Base-by-base conservation (phyloP, 2,888 invertebrate species). In the Nematopogon swammerdamellus region DNA sequence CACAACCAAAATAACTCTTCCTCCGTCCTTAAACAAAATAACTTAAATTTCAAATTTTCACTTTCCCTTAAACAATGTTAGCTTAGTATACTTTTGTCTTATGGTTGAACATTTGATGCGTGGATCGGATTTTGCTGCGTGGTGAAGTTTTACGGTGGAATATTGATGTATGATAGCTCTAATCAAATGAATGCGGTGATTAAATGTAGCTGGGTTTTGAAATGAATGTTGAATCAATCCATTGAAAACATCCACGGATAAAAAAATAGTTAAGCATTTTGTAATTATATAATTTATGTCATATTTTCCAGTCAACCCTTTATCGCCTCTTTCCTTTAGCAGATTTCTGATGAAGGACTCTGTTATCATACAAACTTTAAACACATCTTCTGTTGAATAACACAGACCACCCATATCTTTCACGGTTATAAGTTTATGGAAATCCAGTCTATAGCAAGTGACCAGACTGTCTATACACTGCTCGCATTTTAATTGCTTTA, bases 391-490 rank as follows among this genome's bases (percentile, higher is more conserved):
- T 16, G 54, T 42, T 16, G 53, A 55, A 30, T 51, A 55, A 17
- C 46, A 54, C 16, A 55, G 45, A 8, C 54, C 53, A 18, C 55
- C 53, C 55, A 55, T 54, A 19, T 56, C 51, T 55, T 53, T 51
- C 8, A 54, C 19, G 42, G 48, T 52, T 6, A 25, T 25, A 4
- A 25, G 25, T 25, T 49, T 52, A 50, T 55, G 55, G 46, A 54
- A 53, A 30, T 52, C 50, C 18, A 55, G 51, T 25, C 29, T 54
- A 10, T 50, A 5, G 42, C 50, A 19, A 47, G 54, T 52, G 8
- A 30, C 50, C 42, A 53, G 52, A 16, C 36, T 46, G n/a, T 53
- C 46, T 4, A 50, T 43, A 47, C 52, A 51, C 29, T 42, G 43
- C 20, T 46, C 49, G 46, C 48, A 51, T 46, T 50, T 47, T 19